phyloP scores from a whole-genome alignment of 2,113 vertebrate genomes.

The Ptilonorhynchus violaceus region DNA sequence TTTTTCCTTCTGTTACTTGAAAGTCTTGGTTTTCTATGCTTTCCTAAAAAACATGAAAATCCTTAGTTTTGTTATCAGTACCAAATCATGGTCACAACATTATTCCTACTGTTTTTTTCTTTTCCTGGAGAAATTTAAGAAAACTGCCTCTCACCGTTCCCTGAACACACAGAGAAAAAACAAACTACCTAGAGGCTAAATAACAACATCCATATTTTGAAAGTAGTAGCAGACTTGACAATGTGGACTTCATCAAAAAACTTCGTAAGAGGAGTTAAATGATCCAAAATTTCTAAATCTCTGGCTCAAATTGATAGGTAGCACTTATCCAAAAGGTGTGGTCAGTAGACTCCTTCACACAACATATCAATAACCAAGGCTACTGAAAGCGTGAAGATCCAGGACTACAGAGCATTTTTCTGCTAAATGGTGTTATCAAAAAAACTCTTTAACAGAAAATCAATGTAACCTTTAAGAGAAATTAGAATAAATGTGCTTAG shows the following conservation, averaged over 20 bases:
- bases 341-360: neutral
- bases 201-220: neutral
- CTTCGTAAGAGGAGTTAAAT: neutral
- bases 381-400: neutral
- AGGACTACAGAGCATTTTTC: neutral
- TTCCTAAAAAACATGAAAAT: neutral
- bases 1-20: neutral
- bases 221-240: neutral
- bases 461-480: neutral
- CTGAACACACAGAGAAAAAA: neutral
- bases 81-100: rapidly evolving
- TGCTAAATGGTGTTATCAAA: neutral
- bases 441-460: neutral
- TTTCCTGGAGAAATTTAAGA: neutral
- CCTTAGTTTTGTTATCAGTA: neutral
- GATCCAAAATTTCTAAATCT: neutral
- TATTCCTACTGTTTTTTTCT: neutral
- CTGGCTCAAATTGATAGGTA: neutral
- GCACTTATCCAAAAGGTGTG: neutral
- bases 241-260: neutral
- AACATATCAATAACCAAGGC: neutral
- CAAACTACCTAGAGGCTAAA: neutral
- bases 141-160: neutral
- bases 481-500: neutral
- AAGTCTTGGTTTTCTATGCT: rapidly evolving